Percentiles rank a stretch among this genome's conserved stretches.
Evolutionary conservation across 2,113 vertebrate genomes (phyloP).

Genomic region (Albula goreensis): DNA sequence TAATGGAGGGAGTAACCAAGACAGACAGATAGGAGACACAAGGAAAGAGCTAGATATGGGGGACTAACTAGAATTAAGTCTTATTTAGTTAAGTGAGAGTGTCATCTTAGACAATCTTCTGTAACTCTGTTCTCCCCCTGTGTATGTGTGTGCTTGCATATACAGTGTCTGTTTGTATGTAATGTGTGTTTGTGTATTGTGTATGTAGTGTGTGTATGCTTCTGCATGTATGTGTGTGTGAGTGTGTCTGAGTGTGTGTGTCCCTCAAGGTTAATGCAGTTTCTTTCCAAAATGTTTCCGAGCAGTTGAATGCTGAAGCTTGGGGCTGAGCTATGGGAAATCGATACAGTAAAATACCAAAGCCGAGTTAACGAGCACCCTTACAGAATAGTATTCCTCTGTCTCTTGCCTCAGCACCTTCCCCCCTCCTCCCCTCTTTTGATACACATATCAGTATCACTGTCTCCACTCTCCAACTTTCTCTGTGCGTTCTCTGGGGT

Average conservation of each 20-base stretch:
- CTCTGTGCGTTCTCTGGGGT: not conserved
- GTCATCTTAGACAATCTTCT: constrained; percentile 45
- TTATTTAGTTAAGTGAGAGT: constrained; percentile 53
- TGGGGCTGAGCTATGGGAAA: constrained; percentile 2
- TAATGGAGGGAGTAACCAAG: not conserved
- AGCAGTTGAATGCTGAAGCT: not conserved
- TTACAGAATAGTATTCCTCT: not conserved
- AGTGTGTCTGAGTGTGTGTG: not conserved
- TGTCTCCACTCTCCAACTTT: not conserved
- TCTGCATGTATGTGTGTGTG: not conserved
- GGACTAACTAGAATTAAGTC: constrained; percentile 34
- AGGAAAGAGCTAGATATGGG: not conserved
- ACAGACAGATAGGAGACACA: constrained; percentile 15
- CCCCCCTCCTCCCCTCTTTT: constrained; percentile 41
- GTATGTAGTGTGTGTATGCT: constrained; percentile 10
- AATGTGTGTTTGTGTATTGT: constrained; percentile 35
- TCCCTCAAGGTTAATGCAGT: constrained; percentile 13
- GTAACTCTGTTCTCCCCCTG: constrained; percentile 32
- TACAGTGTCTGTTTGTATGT: not conserved
- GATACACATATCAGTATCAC: constrained; percentile 52
- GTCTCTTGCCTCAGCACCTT: not conserved
- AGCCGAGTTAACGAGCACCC: constrained; percentile 5
- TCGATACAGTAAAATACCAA: constrained; percentile 10
- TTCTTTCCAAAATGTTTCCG: constrained; percentile 14
- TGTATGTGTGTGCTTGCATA: constrained; percentile 24